phyloP scores from a whole-genome alignment of 1,140 invertebrate genomes.

The Laodelphax striatellus region DNA sequence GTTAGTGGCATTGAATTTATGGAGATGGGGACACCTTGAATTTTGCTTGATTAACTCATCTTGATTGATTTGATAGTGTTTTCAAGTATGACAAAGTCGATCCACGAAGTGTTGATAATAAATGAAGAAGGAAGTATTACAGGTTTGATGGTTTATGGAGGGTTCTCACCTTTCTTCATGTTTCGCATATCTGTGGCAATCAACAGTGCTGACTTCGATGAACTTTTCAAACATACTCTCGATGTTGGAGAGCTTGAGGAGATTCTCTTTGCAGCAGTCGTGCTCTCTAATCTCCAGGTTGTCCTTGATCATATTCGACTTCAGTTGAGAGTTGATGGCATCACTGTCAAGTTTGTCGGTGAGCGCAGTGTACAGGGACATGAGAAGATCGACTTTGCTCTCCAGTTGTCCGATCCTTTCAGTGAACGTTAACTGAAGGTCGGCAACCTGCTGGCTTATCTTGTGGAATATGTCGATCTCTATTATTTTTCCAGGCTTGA shows the following conservation, averaged over 20 bases:
- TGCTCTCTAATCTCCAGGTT: background rate
- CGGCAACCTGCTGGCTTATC: background rate
- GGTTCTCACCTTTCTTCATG: too few relatives aligned
- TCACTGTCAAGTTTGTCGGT: background rate
- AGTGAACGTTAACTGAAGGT: background rate
- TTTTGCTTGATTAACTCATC: too few relatives aligned
- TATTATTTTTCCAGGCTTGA: background rate
- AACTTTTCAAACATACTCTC: constrained; percentile 1
- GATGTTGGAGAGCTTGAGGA: background rate
- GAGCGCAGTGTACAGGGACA: background rate
- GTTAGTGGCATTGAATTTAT: too few relatives aligned
- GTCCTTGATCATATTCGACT: background rate
- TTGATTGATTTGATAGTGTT: too few relatives aligned
- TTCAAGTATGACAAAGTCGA: too few relatives aligned
- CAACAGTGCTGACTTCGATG: background rate
- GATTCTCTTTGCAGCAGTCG: background rate
- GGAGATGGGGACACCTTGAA: too few relatives aligned
- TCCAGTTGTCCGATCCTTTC: background rate
- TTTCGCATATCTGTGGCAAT: too few relatives aligned
- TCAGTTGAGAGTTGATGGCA: background rate
- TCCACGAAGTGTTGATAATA: too few relatives aligned
- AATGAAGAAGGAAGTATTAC: too few relatives aligned
- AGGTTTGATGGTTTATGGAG: too few relatives aligned
- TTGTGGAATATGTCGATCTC: background rate
- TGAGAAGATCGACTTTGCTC: background rate